Evolutionary conservation across 1,140 invertebrate genomes (phyloP).

Genomic region (Paraescarpia echinospica): DNA sequence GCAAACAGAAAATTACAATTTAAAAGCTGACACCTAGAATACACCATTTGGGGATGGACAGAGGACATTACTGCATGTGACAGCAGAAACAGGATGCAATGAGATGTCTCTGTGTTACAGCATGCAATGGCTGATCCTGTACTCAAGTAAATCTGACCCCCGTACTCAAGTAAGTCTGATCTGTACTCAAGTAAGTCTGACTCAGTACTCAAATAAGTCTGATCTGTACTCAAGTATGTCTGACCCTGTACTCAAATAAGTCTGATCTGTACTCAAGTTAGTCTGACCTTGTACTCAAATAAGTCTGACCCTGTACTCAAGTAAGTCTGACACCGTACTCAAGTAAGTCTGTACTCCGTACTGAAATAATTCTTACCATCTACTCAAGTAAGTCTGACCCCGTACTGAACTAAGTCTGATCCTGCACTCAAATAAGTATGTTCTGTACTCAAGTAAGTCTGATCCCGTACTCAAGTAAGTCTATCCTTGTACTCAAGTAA

Average conservation of each 20-base stretch:
- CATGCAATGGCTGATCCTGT: slow-evolving; percentile 66
- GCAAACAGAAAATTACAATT: too few relatives aligned
- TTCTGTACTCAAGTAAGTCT: too few relatives aligned
- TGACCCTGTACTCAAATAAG: background rate
- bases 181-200: background rate
- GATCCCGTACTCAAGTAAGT: slow-evolving; percentile 58
- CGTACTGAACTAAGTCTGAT: too few relatives aligned
- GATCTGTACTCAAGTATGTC: background rate
- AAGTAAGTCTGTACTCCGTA: too few relatives aligned
- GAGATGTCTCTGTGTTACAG: slow-evolving; percentile 61
- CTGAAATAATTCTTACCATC: too few relatives aligned
- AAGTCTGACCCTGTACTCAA: background rate
- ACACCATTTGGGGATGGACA: slow-evolving; percentile 62
- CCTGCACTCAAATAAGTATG: too few relatives aligned
- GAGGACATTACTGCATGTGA: slow-evolving; percentile 69
- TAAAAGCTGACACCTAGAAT: slow-evolving; percentile 57
- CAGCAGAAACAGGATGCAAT: slow-evolving; percentile 66
- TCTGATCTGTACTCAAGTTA: background rate
- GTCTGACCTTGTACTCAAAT: background rate
- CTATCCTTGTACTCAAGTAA: too few relatives aligned
- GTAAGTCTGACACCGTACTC: background rate
- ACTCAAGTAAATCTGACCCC: slow-evolving; percentile 39
- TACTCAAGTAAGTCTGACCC: too few relatives aligned
- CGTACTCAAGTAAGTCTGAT: background rate
- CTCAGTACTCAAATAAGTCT: background rate